phyloP scores from a whole-genome alignment of 2,888 invertebrate genomes.

The Alviniconcha strummeri region DNA sequence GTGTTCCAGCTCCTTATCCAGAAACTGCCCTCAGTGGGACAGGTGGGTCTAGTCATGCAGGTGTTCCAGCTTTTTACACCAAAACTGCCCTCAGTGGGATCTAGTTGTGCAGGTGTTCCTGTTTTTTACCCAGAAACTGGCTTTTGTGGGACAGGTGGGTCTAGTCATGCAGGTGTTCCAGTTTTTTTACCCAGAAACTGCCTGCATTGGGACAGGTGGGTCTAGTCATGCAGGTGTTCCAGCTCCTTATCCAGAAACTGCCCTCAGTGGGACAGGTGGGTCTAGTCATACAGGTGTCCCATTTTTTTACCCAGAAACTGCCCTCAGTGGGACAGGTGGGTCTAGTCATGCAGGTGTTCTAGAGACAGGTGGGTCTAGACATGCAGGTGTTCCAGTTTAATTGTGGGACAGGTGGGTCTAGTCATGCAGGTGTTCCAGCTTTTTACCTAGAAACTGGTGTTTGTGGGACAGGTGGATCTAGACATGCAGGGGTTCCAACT shows the following conservation, averaged over 20 bases:
- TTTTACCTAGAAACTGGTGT: background rate
- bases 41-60: conserved; percentile 49
- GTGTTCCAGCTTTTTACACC: background rate
- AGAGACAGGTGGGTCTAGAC: background rate
- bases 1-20: conserved; percentile 93
- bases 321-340: too few relatives aligned
- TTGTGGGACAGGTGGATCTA: too few relatives aligned
- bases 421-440: background rate
- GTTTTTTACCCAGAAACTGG: background rate
- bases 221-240: conserved; percentile 83
- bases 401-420: background rate
- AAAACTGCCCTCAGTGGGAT: background rate
- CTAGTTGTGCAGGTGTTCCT: background rate
- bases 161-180: background rate
- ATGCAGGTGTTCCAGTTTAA: too few relatives aligned
- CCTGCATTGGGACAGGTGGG: too few relatives aligned
- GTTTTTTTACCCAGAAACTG: background rate
- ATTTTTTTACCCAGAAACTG: background rate
- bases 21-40: conserved; percentile 82
- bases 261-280: conserved; percentile 80
- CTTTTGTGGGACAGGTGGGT: too few relatives aligned
- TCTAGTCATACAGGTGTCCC: background rate
- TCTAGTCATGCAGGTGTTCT: background rate
- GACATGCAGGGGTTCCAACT: background rate
- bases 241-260: conserved; percentile 87